Percentiles rank a stretch among this genome's conserved stretches.
Conservation (phyloP, 2,888 invertebrate genomes). For the Cecidostiba fungosa region DNA sequence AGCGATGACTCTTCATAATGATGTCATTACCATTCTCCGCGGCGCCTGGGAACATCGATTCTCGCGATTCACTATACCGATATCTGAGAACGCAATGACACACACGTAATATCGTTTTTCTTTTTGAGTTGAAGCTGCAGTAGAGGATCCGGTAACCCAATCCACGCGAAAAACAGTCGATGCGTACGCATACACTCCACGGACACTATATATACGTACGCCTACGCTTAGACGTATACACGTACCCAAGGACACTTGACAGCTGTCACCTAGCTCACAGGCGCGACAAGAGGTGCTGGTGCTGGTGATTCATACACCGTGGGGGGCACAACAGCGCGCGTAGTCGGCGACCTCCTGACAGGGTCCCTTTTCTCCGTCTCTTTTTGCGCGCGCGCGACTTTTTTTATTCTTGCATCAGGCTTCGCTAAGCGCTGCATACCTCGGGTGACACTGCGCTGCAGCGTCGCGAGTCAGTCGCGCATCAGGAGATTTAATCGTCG, state of each 20-base stretch:
- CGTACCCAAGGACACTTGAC: conserved; percentile 74
- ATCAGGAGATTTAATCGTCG: conserved; percentile 73
- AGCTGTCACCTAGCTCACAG: conserved; percentile 77
- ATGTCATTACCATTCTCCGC: conserved; percentile 39
- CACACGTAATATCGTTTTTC: no score
- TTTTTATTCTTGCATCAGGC: neutral
- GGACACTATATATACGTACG: conserved; percentile 37
- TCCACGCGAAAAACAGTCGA: conserved; percentile 3
- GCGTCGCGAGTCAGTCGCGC: conserved; percentile 27
- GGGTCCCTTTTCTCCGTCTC: conserved; percentile 54
- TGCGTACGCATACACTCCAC: neutral
- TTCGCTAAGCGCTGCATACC: conserved; percentile 63
- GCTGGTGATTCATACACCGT: conserved; percentile 77
- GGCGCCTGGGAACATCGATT: conserved; percentile 1
- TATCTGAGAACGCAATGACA: neutral
- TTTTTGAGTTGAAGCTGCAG: no score
- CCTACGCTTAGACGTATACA: conserved; percentile 63
- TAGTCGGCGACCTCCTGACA: conserved; percentile 77
- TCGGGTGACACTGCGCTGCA: conserved; percentile 63
- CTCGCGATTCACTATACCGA: conserved; percentile 2
- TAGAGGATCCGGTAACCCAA: conserved; percentile 30
- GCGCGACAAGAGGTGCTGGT: conserved; percentile 75
- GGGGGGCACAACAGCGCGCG: conserved; percentile 70
- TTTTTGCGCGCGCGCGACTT: conserved; percentile 21
- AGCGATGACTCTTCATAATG: conserved; percentile 50